phyloP scores from a whole-genome alignment of 2,113 vertebrate species.

The Suncus etruscus region DNA sequence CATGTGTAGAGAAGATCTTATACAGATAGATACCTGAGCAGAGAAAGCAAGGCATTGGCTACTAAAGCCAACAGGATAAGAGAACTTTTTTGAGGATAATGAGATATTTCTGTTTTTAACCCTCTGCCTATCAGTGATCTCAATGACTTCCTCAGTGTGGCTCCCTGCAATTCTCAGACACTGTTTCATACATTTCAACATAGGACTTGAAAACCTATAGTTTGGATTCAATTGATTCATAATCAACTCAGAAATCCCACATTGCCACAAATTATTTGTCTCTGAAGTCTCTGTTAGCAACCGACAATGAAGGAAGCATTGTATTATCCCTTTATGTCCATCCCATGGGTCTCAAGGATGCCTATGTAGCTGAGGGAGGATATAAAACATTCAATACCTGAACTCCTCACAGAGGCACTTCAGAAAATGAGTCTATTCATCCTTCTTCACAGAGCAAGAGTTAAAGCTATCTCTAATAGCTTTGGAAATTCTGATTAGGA shows the following conservation, averaged over 20 bases:
- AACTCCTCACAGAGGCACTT: slow-evolving; percentile 56
- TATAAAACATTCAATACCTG: slow-evolving; percentile 56
- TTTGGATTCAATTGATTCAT: slow-evolving; percentile 10
- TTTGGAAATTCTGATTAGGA: slow-evolving; percentile 75
- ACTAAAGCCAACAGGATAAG: not conserved
- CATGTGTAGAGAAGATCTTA: not conserved
- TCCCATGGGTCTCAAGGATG: not conserved
- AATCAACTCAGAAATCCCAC: slow-evolving; percentile 45
- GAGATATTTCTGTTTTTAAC: not conserved
- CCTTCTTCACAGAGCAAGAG: slow-evolving; percentile 59
- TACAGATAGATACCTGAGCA: not conserved
- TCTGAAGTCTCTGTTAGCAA: not conserved
- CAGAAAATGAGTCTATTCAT: slow-evolving; percentile 64
- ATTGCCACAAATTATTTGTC: not conserved
- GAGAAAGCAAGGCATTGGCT: slow-evolving; percentile 4
- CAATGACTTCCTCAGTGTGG: not conserved
- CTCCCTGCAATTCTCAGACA: not conserved
- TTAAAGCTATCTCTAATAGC: slow-evolving; percentile 66
- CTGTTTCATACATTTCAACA: slow-evolving; percentile 27
- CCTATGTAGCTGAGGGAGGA: not conserved
- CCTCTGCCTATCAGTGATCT: not conserved
- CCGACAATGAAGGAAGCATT: not conserved
- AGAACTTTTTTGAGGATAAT: not conserved
- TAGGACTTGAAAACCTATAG: not conserved
- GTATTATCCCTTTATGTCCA: not conserved